Evolutionary conservation across 2,113 vertebrate species (phyloP).

Genomic region (Promerops cafer): DNA sequence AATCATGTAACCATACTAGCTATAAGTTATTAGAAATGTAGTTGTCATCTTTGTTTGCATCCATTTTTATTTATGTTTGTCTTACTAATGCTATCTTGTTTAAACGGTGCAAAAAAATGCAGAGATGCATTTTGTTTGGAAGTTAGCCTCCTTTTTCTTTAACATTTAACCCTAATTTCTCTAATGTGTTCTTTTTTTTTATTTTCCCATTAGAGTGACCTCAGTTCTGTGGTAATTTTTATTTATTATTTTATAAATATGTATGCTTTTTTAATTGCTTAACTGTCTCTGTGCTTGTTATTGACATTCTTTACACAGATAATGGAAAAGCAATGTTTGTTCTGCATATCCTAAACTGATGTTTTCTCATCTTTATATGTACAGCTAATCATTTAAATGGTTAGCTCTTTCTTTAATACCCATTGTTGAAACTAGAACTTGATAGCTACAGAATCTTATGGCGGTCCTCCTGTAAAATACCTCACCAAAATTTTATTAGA

Average conservation of each 20-base stretch:
- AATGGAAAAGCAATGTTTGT: slow-evolving; percentile 80
- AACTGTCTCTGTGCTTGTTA: slow-evolving; percentile 72
- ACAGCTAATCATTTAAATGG: background rate
- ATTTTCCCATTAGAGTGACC: slow-evolving; percentile 99
- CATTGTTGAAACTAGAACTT: slow-evolving; percentile 53
- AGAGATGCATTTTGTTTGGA: slow-evolving; percentile 78
- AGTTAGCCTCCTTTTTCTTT: slow-evolving; percentile 80
- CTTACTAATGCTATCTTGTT: slow-evolving; percentile 77
- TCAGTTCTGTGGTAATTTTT: slow-evolving; percentile 99
- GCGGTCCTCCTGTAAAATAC: background rate
- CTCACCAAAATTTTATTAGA: background rate
- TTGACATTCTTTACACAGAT: slow-evolving; percentile 72
- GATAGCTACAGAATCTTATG: background rate
- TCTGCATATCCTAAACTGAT: slow-evolving; percentile 17
- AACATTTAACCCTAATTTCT: slow-evolving; percentile 94
- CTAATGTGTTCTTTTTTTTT: slow-evolving; percentile 91
- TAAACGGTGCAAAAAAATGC: slow-evolving; percentile 71
- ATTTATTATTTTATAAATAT: slow-evolving; percentile 87
- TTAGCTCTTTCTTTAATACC: slow-evolving; percentile 64
- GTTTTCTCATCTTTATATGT: background rate
- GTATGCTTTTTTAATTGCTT: slow-evolving; percentile 74
- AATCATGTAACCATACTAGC: slow-evolving; percentile 21
- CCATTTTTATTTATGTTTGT: slow-evolving; percentile 71
- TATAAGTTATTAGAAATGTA: slow-evolving; percentile 33
- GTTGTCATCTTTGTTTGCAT: slow-evolving; percentile 64